These are phyloP conservation scores for Antheraea mylitta DNA, from an alignment of 1,140 invertebrate species.

Conservation along the genomic window DNA sequence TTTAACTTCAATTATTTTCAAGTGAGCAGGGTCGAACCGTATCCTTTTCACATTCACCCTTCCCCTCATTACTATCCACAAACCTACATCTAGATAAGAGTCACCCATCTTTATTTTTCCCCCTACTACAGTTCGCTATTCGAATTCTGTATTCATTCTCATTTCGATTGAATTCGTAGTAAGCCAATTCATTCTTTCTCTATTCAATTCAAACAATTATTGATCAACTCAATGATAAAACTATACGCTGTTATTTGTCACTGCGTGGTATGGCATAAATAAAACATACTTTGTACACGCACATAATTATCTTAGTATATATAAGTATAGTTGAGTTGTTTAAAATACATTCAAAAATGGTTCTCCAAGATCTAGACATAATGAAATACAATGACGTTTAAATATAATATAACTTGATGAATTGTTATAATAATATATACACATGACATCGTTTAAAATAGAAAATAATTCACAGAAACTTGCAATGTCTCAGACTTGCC, in stretches of 20 bases:
- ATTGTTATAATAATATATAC: background rate
- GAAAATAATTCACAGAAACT: conserved; percentile 9
- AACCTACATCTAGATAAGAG: conserved; percentile 73
- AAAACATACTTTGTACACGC: background rate
- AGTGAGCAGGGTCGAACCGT: conserved; percentile 59
- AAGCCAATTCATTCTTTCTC: conserved; percentile 65
- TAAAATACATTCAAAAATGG: too few relatives aligned
- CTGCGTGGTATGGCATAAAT: conserved; percentile 38
- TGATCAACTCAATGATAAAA: conserved; percentile 65
- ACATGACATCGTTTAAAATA: conserved; percentile 6
- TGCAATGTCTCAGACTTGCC: conserved; percentile 5
- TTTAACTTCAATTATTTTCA: conserved; percentile 77
- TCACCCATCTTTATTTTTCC: conserved; percentile 66
- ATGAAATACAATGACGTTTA: too few relatives aligned
- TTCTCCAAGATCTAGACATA: too few relatives aligned
- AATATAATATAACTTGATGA: too few relatives aligned
- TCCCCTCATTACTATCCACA: conserved; percentile 71
- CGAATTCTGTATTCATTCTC: conserved; percentile 57
- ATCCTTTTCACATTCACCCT: conserved; percentile 70
- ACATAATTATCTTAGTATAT: background rate
- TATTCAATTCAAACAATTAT: conserved; percentile 44
- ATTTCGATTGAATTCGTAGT: conserved; percentile 67
- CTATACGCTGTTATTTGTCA: conserved; percentile 56
- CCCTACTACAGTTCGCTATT: conserved; percentile 53
- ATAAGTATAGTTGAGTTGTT: background rate